Base-by-base conservation (phyloP, 1,140 invertebrate genomes). In the Bicyclus anynana region DNA sequence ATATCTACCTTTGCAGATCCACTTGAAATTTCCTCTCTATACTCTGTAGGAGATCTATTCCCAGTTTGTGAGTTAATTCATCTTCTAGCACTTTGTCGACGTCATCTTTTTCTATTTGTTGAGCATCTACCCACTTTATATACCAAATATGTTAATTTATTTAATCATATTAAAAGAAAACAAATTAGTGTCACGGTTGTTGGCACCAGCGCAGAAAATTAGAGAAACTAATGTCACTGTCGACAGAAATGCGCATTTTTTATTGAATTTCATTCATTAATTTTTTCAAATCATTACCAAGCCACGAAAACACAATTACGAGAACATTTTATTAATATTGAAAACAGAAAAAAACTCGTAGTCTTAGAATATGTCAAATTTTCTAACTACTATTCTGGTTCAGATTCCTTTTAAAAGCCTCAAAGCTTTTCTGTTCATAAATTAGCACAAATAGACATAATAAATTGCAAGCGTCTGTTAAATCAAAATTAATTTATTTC, bases 1-100 rank as follows among this genome's bases (percentile, higher is more conserved):
- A n/a, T n/a, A n/a, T 40, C 0, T 40, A 84, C 83, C 75, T 82
- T 62, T 87, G 73, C 10, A 87, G 62, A 51, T 87, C 84, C 6
- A 84, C 81, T 12, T 82, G 79, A 49, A 87, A 84, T 20, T 87
- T 87, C 58, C 69, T 78, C 60, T 87, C 80, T 26, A 87, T 77
- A 46, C 81, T 84, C 50, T 84, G 81, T 5, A 84, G 53, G 21
- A 87, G 62, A 29, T 87, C 84, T 10, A 70, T 73, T 0, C 72
- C 68, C 5, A 87, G 59, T 55, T 87, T 87, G 21, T 71, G 59
- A 0, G 84, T 87, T 13, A 87, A 77, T 49, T 87, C 84, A 53
- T 83, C 75, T 63, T 87, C 84, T 66, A 84, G 82, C 1, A 82
- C 74, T 14, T 77, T 73, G 27, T 87, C 84, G 10, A 87, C 66